Conservation (phyloP, 1,140 invertebrate species). For the Dermatophagoides farinae region DNA sequence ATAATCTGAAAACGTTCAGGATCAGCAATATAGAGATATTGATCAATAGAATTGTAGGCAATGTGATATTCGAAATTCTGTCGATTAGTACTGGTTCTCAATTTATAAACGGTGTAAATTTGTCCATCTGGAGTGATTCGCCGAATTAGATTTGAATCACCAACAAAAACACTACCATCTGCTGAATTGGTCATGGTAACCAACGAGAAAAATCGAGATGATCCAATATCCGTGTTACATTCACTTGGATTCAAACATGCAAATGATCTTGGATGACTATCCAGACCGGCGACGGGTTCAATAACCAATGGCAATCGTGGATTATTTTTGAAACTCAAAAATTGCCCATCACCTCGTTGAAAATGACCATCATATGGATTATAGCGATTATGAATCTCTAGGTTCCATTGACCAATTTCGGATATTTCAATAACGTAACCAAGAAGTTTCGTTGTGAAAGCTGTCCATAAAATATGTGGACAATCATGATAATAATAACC, state of each 20-base stretch:
- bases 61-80: conserved; percentile 48
- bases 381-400: conserved; percentile 94
- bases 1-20: conserved; percentile 60
- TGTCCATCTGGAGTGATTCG: conserved; percentile 50
- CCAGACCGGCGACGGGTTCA: conserved; percentile 27
- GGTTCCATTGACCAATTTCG: conserved; percentile 86
- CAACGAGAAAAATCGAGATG: conserved; percentile 50
- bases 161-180: conserved; percentile 88
- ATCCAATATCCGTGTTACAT: conserved; percentile 28
- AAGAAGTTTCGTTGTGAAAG: conserved; percentile 68
- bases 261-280: conserved; percentile 48
- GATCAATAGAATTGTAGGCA: conserved; percentile 80
- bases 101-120: conserved; percentile 23
- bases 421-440: conserved; percentile 92
- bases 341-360: conserved; percentile 86
- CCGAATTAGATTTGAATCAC: conserved; percentile 86
- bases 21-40: conserved; percentile 81
- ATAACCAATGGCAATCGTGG: conserved; percentile 23
- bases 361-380: conserved; percentile 89
- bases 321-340: conserved; percentile 69
- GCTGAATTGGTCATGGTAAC: conserved; percentile 77
- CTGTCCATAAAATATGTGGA: conserved; percentile 66
- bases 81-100: not conserved
- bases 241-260: conserved; percentile 40
- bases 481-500: conserved; percentile 86